Evolutionary conservation across 2,797 vertebrate species (phyloP).

Genomic region (Esox lucius): DNA sequence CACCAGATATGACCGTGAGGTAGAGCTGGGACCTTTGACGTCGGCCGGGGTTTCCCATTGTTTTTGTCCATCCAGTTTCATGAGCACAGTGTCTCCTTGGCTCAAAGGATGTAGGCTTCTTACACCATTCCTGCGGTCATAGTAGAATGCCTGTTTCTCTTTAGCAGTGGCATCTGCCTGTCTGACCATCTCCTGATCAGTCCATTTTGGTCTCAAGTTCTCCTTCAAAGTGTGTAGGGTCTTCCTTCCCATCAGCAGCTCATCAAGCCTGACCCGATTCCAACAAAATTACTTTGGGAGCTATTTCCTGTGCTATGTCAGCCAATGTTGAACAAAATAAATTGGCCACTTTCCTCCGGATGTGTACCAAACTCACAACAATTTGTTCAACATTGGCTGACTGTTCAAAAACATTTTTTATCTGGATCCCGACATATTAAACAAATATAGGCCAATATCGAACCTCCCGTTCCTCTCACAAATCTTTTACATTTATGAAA

Average conservation of each 20-base stretch:
- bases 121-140: constrained; percentile 18
- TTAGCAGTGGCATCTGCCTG: constrained; percentile 9
- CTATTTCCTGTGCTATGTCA: too few species aligned
- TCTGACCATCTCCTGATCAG: constrained; percentile 5
- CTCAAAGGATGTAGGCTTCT: constrained; percentile 1
- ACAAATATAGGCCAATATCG: too few species aligned
- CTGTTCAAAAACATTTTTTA: too few species aligned
- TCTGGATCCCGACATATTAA: too few species aligned
- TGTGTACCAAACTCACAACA: too few species aligned
- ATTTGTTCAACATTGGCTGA: too few species aligned
- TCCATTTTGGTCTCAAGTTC: neutral
- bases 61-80: constrained; percentile 27
- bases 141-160: constrained; percentile 5
- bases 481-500: too few species aligned
- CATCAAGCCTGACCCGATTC: too few species aligned
- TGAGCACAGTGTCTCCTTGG: constrained; percentile 8
- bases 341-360: too few species aligned
- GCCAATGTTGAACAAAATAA: too few species aligned
- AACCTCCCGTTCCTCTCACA: too few species aligned
- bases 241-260: constrained; percentile 31
- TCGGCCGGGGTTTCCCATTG: constrained; percentile 19
- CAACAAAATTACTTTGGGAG: too few species aligned
- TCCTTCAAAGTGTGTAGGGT: neutral
- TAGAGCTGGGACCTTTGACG: constrained; percentile 10
- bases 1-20: constrained; percentile 16